Evolutionary conservation across 2,113 vertebrate genomes (phyloP).

Genomic region (Pteronura brasiliensis): DNA sequence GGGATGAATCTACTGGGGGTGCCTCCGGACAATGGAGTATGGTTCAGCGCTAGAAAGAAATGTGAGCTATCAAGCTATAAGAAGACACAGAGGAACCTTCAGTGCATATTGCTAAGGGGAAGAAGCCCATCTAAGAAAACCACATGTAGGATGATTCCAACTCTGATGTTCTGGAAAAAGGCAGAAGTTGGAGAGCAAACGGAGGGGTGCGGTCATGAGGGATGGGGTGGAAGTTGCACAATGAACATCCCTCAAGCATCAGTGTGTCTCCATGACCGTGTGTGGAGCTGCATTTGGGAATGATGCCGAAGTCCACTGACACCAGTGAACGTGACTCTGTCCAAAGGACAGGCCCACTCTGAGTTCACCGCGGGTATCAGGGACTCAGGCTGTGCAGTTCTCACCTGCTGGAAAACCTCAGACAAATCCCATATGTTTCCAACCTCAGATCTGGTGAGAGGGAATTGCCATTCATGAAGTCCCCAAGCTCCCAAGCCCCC

Average conservation of each 20-base stretch:
- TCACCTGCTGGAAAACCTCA: neutral
- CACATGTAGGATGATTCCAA: neutral
- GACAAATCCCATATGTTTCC: neutral
- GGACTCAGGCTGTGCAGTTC: neutral
- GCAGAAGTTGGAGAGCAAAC: neutral
- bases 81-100: neutral
- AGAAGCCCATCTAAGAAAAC: neutral
- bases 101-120: too few relatives aligned
- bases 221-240: neutral
- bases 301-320: neutral
- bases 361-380: fast-evolving
- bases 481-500: neutral
- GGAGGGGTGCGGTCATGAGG: neutral
- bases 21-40: neutral
- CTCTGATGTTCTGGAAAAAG: neutral
- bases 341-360: fast-evolving
- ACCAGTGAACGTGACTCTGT: neutral
- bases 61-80: neutral
- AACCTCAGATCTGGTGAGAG: neutral
- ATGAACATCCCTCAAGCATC: fast-evolving
- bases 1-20: neutral
- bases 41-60: neutral
- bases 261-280: fast-evolving
- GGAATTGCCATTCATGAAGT: neutral
- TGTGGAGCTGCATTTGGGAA: neutral